These are phyloP conservation scores for Lithobates pipiens DNA, from an alignment of 2,797 vertebrate genomes.

Conservation along the genomic window DNA sequence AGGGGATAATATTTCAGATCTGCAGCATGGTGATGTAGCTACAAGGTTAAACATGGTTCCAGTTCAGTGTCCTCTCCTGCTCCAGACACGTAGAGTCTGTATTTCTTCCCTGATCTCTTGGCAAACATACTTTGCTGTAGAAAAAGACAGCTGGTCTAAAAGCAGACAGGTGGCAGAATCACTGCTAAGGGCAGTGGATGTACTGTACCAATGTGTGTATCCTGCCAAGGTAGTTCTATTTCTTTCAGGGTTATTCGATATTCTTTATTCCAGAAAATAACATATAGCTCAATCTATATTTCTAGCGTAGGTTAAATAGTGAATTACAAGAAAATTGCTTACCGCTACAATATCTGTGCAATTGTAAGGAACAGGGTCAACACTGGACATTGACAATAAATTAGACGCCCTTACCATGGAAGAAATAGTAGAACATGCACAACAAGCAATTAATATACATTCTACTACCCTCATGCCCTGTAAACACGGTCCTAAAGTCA, in stretches of 20 bases:
- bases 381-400: too few relatives aligned
- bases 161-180: slow-evolving; percentile 14
- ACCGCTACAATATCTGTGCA: neutral
- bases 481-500: too few relatives aligned
- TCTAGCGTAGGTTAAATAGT: neutral
- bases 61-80: neutral
- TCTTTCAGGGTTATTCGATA: neutral
- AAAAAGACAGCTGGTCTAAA: slow-evolving; percentile 18
- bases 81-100: neutral
- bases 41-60: neutral
- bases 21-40: neutral
- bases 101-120: slow-evolving; percentile 7
- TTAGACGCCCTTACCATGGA: too few relatives aligned
- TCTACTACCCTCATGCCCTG: too few relatives aligned
- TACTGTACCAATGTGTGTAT: neutral
- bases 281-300: neutral
- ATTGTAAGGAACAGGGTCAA: too few relatives aligned
- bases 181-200: slow-evolving; percentile 19
- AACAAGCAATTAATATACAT: too few relatives aligned
- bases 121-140: neutral
- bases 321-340: neutral
- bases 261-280: neutral
- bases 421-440: too few relatives aligned
- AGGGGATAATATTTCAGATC: too few relatives aligned
- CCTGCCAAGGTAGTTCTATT: neutral